phyloP scores from a whole-genome alignment of 1,140 invertebrate species.

The Eufriesea mexicana region DNA sequence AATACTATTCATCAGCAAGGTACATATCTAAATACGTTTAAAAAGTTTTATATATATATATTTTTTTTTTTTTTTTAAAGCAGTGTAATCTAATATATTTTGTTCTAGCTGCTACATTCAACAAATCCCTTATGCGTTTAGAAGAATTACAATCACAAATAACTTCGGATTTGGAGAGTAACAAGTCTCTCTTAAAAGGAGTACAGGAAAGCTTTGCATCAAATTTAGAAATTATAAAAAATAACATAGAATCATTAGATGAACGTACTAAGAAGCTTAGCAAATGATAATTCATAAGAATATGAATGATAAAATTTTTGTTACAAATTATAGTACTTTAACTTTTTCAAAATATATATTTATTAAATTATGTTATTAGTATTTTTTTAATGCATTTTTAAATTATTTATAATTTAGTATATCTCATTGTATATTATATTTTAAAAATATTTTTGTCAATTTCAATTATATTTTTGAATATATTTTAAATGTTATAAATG shows the following conservation, averaged over 20 bases:
- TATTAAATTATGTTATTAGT: slow-evolving; percentile 41
- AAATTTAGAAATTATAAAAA: slow-evolving; percentile 89
- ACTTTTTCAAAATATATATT: slow-evolving; percentile 34
- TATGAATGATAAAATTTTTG: slow-evolving; percentile 3
- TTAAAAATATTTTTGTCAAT: slow-evolving; percentile 13
- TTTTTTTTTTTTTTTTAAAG: not conserved
- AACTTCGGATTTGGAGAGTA: slow-evolving; percentile 87
- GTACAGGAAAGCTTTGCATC: slow-evolving; percentile 91
- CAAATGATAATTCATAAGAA: slow-evolving; percentile 68
- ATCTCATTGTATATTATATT: slow-evolving; percentile 3
- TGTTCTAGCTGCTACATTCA: slow-evolving; percentile 90
- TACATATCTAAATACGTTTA: slow-evolving; percentile 72
- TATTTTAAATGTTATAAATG: not conserved
- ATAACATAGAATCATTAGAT: slow-evolving; percentile 89
- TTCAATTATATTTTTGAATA: slow-evolving; percentile 9
- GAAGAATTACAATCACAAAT: slow-evolving; percentile 92
- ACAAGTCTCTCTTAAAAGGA: slow-evolving; percentile 89
- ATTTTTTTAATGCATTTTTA: slow-evolving; percentile 18
- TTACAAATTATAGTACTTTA: not conserved
- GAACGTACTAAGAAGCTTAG: slow-evolving; percentile 86
- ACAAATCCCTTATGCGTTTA: slow-evolving; percentile 91
- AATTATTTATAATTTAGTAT: slow-evolving; percentile 8
- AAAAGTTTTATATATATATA: slow-evolving; percentile 15
- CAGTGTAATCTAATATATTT: slow-evolving; percentile 58
- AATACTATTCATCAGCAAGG: slow-evolving; percentile 95